phyloP scores from a whole-genome alignment of 2,797 vertebrate genomes.

The Staurois parvus region DNA sequence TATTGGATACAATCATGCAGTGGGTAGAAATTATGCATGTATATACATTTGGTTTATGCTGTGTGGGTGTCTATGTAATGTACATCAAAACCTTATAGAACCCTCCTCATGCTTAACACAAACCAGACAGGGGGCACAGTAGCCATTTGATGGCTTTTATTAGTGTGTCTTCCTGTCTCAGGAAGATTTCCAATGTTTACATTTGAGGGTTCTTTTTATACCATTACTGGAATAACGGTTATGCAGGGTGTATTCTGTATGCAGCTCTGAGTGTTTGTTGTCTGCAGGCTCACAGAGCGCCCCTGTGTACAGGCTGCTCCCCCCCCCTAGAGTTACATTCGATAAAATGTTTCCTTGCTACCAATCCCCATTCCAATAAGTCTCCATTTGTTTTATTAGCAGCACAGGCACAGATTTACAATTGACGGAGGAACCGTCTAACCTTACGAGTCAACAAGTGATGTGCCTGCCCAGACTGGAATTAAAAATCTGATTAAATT shows the following conservation, averaged over 20 bases:
- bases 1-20: too few relatives aligned
- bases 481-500: slow-evolving; percentile 10
- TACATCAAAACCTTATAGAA: too few relatives aligned
- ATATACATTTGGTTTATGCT: too few relatives aligned
- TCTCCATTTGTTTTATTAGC: slow-evolving; percentile 22
- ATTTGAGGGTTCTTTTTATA: slow-evolving; percentile 10
- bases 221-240: slow-evolving; percentile 13
- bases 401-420: not conserved
- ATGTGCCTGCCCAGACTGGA: not conserved
- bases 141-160: not conserved
- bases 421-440: not conserved
- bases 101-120: not conserved
- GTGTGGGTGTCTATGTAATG: too few relatives aligned
- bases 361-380: slow-evolving; percentile 2
- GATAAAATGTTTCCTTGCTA: slow-evolving; percentile 23
- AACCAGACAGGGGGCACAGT: not conserved
- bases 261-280: not conserved
- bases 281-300: not conserved
- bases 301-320: slow-evolving; percentile 18
- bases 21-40: too few relatives aligned
- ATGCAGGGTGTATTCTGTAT: not conserved
- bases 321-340: not conserved
- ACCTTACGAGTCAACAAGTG: slow-evolving; percentile 10
- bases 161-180: slow-evolving; percentile 4
- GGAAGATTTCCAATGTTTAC: not conserved